Evolutionary conservation across 2,888 invertebrate species (phyloP).

Genomic region (Drosophila paramelanica): DNA sequence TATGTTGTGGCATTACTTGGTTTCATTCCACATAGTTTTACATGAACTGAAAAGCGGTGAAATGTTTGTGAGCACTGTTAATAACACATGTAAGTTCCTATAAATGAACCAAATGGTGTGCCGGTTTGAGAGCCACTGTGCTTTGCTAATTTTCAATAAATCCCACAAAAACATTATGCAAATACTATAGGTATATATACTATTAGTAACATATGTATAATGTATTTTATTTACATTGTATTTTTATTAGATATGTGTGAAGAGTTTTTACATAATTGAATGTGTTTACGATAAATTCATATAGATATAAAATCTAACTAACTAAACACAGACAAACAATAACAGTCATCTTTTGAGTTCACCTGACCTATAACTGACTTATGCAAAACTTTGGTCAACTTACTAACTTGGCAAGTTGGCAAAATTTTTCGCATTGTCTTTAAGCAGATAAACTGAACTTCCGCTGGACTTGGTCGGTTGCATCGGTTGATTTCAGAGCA

Average conservation of each 20-base stretch:
- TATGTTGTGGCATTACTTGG: no score
- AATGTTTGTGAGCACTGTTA: conserved; percentile 2
- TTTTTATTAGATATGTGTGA: not conserved
- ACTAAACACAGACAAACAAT: conserved; percentile 6
- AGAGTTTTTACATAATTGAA: conserved; percentile 12
- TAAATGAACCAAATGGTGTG: conserved; percentile 6
- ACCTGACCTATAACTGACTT: conserved; percentile 15
- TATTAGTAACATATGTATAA: not conserved
- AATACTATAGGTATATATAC: not conserved
- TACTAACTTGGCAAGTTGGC: conserved; percentile 80
- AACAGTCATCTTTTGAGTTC: conserved; percentile 2
- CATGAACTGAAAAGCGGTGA: not conserved
- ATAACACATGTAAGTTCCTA: conserved; percentile 1
- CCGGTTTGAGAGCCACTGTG: conserved; percentile 16
- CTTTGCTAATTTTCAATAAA: conserved; percentile 2
- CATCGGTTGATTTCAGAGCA: conserved; percentile 59
- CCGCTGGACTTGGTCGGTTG: conserved; percentile 18
- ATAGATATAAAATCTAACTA: conserved; percentile 24
- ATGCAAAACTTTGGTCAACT: conserved; percentile 79
- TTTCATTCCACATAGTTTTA: not conserved
- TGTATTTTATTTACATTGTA: conserved; percentile 41
- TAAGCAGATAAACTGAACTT: conserved; percentile 15
- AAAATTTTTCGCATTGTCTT: conserved; percentile 64
- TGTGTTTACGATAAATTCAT: conserved; percentile 1
- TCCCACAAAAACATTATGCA: not conserved